Evolutionary conservation across 2,113 vertebrate species (phyloP).

Genomic region (Reinhardtius hippoglossoides): DNA sequence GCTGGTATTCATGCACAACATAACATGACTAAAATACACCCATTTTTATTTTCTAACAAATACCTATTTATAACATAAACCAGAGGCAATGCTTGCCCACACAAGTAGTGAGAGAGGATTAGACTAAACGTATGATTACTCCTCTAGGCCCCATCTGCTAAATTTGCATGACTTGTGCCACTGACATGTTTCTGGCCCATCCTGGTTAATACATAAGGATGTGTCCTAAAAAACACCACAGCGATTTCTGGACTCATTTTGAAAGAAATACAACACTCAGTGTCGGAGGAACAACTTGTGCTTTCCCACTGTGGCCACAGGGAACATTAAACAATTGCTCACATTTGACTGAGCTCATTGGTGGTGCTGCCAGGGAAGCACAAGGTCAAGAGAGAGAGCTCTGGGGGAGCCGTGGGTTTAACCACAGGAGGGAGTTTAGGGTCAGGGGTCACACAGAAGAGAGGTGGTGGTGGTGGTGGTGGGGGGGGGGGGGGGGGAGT

Average conservation of each 20-base stretch:
- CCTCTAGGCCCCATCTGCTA: too few species aligned
- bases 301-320: constrained; percentile 36
- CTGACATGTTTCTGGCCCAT: too few species aligned
- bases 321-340: constrained; percentile 66
- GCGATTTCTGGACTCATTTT: not conserved
- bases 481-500: not conserved
- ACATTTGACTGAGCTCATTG: constrained; percentile 61
- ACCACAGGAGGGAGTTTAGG: constrained; percentile 36
- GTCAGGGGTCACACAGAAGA: constrained; percentile 47
- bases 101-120: too few species aligned
- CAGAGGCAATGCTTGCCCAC: too few species aligned
- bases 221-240: constrained; percentile 43
- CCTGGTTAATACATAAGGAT: not conserved
- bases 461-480: not conserved
- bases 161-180: too few species aligned
- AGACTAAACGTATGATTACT: too few species aligned
- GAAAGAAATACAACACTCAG: constrained; percentile 6
- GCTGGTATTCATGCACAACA: too few species aligned
- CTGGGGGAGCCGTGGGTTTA: constrained; percentile 32
- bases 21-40: too few species aligned
- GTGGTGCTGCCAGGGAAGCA: constrained; percentile 49
- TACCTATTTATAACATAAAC: too few species aligned
- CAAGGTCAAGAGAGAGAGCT: constrained; percentile 63
- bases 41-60: too few species aligned
- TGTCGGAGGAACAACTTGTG: constrained; percentile 30